phyloP scores from a whole-genome alignment of 1,140 invertebrate genomes.

The Ceratina japonica region DNA sequence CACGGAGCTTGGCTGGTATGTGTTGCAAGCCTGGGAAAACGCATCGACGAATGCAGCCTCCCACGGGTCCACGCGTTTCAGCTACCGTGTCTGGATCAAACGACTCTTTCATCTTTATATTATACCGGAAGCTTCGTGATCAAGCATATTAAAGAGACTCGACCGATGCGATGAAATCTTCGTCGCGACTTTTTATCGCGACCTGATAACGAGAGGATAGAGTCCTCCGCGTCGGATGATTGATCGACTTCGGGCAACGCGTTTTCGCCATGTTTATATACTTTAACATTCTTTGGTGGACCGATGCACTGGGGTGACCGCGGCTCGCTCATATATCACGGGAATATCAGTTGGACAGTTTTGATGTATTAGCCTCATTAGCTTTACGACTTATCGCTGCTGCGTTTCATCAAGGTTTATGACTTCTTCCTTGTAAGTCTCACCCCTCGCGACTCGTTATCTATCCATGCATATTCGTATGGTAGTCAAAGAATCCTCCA shows the following conservation, averaged over 20 bases:
- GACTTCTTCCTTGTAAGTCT: constrained; percentile 51
- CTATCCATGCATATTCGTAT: background rate
- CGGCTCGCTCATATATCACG: constrained; percentile 65
- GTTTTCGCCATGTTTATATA: constrained; percentile 19
- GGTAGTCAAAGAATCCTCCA: constrained; percentile 21
- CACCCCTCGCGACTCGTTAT: background rate
- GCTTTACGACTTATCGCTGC: constrained; percentile 68
- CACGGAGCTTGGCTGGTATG: constrained; percentile 25
- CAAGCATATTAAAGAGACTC: constrained; percentile 18
- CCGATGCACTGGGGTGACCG: constrained; percentile 48
- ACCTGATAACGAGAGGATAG: background rate
- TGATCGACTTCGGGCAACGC: constrained; percentile 1
- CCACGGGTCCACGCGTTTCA: constrained; percentile 19
- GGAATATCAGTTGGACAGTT: constrained; percentile 69
- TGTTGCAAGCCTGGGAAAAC: constrained; percentile 53
- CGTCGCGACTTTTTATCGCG: background rate
- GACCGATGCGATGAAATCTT: constrained; percentile 27
- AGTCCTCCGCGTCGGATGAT: background rate
- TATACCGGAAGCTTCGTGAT: constrained; percentile 21
- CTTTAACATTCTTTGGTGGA: constrained; percentile 34
- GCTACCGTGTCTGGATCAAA: constrained; percentile 37
- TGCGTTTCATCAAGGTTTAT: constrained; percentile 60
- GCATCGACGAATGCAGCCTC: constrained; percentile 44
- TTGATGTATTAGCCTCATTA: constrained; percentile 73
- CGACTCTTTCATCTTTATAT: constrained; percentile 31